phyloP scores from a whole-genome alignment of 2,797 vertebrate species.

The Lophotriccus pileatus region DNA sequence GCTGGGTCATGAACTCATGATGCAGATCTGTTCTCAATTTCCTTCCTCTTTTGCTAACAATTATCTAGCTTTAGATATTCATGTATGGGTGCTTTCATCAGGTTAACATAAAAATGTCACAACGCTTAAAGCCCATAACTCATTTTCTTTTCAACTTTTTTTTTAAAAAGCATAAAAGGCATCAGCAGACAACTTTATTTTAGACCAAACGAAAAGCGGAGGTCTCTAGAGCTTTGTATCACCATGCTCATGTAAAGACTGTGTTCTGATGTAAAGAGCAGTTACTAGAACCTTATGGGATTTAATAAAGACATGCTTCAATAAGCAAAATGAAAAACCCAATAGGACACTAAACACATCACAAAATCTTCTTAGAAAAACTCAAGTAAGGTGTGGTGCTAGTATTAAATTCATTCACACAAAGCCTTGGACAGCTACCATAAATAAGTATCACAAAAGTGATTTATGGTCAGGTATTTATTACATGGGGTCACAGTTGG shows the following conservation, averaged over 20 bases:
- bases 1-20: conserved; percentile 19
- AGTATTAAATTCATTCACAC: not conserved
- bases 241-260: not conserved
- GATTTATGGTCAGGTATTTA: not conserved
- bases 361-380: not conserved
- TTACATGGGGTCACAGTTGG: not conserved
- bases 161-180: not conserved
- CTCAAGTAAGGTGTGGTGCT: not conserved
- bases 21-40: conserved; percentile 15
- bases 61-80: conserved; percentile 31
- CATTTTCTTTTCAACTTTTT: not conserved
- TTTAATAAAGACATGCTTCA: not conserved
- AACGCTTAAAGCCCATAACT: not conserved
- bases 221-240: not conserved
- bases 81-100: not conserved
- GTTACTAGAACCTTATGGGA: not conserved
- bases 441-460: not conserved
- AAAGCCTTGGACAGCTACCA: not conserved
- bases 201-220: not conserved
- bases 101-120: not conserved
- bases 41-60: conserved; percentile 10
- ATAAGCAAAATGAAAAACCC: conserved; percentile 24
- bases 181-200: conserved; percentile 12
- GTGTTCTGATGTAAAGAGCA: not conserved
- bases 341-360: not conserved